A percentile compares a stretch with the other conserved stretches of the same genome.
Conservation (phyloP, 1,140 invertebrate genomes). For the Pseudomyrmex flavicornis region DNA sequence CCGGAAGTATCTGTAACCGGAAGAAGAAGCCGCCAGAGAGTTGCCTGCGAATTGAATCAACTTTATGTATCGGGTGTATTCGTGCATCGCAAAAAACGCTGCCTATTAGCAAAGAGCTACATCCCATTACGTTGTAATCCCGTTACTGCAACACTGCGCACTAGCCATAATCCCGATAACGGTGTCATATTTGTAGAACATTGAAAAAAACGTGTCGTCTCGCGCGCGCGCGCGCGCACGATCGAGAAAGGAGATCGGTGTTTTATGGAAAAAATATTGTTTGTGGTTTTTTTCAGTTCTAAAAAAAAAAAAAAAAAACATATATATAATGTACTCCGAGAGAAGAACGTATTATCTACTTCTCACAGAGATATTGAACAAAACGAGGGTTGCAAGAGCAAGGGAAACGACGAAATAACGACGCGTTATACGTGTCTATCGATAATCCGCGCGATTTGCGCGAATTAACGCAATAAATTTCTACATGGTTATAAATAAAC, state of each 20-base stretch:
- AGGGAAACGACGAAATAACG: slow-evolving; percentile 24
- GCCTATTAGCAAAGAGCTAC: slow-evolving; percentile 1
- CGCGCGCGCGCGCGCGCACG: neutral
- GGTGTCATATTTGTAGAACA: slow-evolving; percentile 17
- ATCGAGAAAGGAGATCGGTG: neutral
- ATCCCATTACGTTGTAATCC: slow-evolving; percentile 39
- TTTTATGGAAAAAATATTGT: slow-evolving; percentile 18
- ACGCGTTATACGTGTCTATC: slow-evolving; percentile 40
- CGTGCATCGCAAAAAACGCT: slow-evolving; percentile 12
- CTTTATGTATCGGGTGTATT: slow-evolving; percentile 14
- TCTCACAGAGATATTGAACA: slow-evolving; percentile 44
- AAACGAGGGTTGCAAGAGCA: neutral
- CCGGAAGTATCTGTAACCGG: neutral
- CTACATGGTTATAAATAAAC: slow-evolving; percentile 48
- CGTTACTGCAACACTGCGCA: slow-evolving; percentile 12
- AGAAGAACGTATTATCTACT: slow-evolving; percentile 9
- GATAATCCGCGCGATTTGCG: slow-evolving; percentile 30
- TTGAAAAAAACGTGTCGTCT: slow-evolving; percentile 35
- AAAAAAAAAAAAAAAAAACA: too few relatives aligned
- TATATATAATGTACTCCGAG: neutral
- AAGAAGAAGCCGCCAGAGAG: neutral
- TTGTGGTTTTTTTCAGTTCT: too few relatives aligned
- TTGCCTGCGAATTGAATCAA: slow-evolving; percentile 10
- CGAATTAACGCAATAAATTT: slow-evolving; percentile 61
- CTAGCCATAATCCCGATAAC: slow-evolving; percentile 37